A percentile compares a stretch with the other conserved stretches of the same genome.
Evolutionary conservation across 2,888 invertebrate species (phyloP).

Genomic region (Aelia acuminata): DNA sequence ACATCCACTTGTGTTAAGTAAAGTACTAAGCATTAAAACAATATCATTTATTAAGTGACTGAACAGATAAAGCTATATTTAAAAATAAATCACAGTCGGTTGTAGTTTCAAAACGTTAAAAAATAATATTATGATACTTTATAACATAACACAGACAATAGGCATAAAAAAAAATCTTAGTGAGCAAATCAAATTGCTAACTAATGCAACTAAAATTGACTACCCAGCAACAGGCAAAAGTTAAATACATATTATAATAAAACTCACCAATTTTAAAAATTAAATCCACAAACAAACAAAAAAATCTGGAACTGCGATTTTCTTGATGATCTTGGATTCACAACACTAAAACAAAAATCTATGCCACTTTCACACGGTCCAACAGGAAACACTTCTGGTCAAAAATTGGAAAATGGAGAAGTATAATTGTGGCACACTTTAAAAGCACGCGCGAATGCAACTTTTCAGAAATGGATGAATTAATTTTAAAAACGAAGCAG

Average conservation of each 20-base stretch:
- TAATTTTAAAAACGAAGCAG: slow-evolving; percentile 1
- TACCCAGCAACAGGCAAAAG: neutral
- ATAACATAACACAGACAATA: neutral
- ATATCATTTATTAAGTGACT: neutral
- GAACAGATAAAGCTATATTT: neutral
- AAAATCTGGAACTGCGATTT: neutral
- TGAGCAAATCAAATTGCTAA: too few species aligned
- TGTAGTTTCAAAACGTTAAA: neutral
- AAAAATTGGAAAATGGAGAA: neutral
- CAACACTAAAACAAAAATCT: neutral
- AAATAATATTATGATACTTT: too few species aligned
- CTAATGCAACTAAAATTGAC: neutral
- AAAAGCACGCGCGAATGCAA: neutral
- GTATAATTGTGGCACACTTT: neutral
- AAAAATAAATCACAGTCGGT: neutral
- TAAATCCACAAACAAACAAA: neutral
- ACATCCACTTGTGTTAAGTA: neutral
- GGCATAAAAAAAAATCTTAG: neutral
- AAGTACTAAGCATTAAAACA: neutral
- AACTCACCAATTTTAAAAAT: neutral
- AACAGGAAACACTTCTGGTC: neutral
- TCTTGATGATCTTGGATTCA: neutral
- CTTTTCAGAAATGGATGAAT: neutral
- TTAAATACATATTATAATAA: neutral
- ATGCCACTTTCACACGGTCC: slow-evolving; percentile 13